Evolutionary conservation across 2,113 vertebrate genomes (phyloP).

Genomic region (Rhabdornis inornatus): DNA sequence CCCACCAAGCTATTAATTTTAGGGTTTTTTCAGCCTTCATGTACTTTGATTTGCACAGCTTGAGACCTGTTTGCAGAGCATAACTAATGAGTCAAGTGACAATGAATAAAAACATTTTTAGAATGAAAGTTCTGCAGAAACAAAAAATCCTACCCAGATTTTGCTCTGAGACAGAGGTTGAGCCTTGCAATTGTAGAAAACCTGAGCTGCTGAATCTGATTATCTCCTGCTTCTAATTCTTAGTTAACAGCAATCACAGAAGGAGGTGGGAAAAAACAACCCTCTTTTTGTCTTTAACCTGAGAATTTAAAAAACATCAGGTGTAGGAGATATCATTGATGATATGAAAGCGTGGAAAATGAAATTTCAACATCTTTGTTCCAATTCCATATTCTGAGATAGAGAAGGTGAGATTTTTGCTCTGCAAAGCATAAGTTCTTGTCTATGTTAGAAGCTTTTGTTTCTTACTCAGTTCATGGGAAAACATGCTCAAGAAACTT

Average conservation of each 20-base stretch:
- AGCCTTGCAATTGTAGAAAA: neutral
- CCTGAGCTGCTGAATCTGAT: neutral
- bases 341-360: neutral
- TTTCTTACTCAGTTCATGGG: neutral
- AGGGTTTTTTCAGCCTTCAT: neutral
- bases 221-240: neutral
- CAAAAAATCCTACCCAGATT: neutral
- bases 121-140: neutral
- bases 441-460: neutral
- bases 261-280: neutral
- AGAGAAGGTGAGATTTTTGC: neutral
- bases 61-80: neutral
- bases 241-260: neutral
- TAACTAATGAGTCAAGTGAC: neutral
- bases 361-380: neutral
- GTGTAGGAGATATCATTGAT: neutral
- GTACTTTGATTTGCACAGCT: neutral
- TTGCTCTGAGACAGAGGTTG: neutral
- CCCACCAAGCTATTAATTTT: neutral
- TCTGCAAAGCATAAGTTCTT: neutral
- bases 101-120: neutral
- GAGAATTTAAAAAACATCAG: neutral
- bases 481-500: neutral
- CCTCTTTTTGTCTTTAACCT: neutral
- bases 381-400: neutral